Base-by-base conservation (phyloP, 2,797 vertebrate species). In the Sitta carolinensis region DNA sequence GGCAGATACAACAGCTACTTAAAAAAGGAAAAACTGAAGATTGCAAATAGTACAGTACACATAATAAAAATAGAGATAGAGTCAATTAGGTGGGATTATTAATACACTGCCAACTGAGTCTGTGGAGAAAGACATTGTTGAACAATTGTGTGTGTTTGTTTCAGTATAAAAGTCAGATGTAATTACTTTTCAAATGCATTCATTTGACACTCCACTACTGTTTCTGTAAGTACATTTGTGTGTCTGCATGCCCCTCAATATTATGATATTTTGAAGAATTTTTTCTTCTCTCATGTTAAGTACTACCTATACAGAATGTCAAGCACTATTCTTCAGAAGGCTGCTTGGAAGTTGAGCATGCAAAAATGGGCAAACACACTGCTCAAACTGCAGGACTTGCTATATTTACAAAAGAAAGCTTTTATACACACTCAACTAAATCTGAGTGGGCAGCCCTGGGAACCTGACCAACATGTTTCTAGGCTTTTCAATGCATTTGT, bases 391-490 rank as follows among this genome's bases (percentile, higher is more conserved):
- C 90, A 94, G 94, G 94, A 88, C 91, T 91, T 9, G 3, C 76
- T 78, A 5, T 95, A 91, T 96, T 96, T 96, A 94, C 87, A 72
- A 87, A 90, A 74, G 93, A 77, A 91, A 80, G 87, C 87, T 87
- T 92, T 78, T 81, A 83, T 27, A 94, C 66, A 81, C 76, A 83
- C 47, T 94, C 85, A 84, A 89, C 47, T 67, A 72, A 91, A 93
- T 91, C 66, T 93, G 95, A 95, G 96, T 96, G 91, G 94, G 95
- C 85, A 96, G 94, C 87, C 91, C 85, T 94, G 96, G 96, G 96
- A 96, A 95, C 83, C 85, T 96, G 95, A 96, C 95, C 96, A 96
- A 96, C 73, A 90, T 42, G 62, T 62, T 91, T 86, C 73, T 22
- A 78, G 38, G 89, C 59, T 86, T 94, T 86, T 78, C 84, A 89